A percentile compares a stretch with the other conserved stretches of the same genome.
Conservation (phyloP, 2,888 invertebrate genomes). For the Teleiodes luculella region DNA sequence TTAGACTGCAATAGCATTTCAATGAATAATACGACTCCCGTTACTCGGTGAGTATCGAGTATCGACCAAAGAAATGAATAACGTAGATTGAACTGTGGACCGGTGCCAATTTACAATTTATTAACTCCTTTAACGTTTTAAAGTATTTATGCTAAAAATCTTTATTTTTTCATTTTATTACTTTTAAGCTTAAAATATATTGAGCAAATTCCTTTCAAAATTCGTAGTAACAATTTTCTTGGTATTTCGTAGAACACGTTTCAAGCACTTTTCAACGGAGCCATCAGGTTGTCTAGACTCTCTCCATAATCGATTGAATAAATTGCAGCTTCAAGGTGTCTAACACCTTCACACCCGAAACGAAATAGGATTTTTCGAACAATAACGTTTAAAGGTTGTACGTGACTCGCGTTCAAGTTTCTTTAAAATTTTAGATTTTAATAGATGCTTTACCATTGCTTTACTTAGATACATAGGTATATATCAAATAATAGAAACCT, state of each 20-base stretch:
- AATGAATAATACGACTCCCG: too few species aligned
- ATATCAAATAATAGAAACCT: too few species aligned
- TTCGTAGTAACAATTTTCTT: not conserved
- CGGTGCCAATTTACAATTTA: not conserved
- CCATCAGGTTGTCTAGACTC: conserved; percentile 12
- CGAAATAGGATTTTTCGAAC: not conserved
- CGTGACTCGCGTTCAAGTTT: too few species aligned
- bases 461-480: too few species aligned
- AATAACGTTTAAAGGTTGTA: not conserved
- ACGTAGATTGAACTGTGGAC: not conserved
- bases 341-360: conserved; percentile 1
- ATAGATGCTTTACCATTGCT: too few species aligned
- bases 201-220: not conserved
- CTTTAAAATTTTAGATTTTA: too few species aligned
- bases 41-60: too few species aligned
- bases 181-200: too few species aligned
- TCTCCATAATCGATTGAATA: conserved; percentile 7
- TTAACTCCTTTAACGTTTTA: not conserved
- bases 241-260: not conserved
- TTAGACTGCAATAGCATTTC: too few species aligned
- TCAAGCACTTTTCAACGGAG: conserved; percentile 5
- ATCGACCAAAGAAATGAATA: not conserved
- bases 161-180: not conserved
- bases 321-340: conserved; percentile 7
- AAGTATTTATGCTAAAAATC: too few species aligned